Evolutionary conservation across 2,888 invertebrate genomes (phyloP).

Genomic region (Lasioglossum marginatum): DNA sequence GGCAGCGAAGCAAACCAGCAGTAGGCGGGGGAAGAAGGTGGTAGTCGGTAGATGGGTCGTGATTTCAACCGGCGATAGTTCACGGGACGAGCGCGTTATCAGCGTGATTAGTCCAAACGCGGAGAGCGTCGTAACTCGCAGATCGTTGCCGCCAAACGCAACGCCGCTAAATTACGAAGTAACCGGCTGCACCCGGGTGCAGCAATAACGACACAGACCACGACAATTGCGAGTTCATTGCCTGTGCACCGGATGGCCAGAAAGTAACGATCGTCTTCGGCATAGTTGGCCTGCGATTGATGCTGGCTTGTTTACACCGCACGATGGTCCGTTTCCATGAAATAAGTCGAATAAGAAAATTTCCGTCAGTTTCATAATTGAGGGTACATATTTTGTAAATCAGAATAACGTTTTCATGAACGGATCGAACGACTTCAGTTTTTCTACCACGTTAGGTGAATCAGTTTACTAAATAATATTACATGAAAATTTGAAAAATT

Average conservation of each 20-base stretch:
- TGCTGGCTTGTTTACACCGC: not conserved
- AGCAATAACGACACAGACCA: constrained; percentile 44
- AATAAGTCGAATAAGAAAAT: not conserved
- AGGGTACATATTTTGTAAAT: too few relatives aligned
- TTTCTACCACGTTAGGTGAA: too few relatives aligned
- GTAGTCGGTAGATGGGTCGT: not conserved
- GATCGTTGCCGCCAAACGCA: constrained; percentile 42
- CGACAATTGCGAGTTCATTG: constrained; percentile 71
- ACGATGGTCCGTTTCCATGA: not conserved
- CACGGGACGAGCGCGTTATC: constrained; percentile 40
- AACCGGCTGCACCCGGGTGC: constrained; percentile 42
- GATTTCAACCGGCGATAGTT: constrained; percentile 31
- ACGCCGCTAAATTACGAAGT: constrained; percentile 55
- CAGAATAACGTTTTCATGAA: too few relatives aligned
- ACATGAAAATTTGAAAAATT: too few relatives aligned
- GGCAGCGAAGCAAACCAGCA: not conserved
- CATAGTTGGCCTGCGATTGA: not conserved
- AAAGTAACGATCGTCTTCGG: not conserved
- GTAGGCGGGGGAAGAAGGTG: not conserved
- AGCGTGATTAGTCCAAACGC: constrained; percentile 69
- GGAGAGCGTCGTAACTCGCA: constrained; percentile 65
- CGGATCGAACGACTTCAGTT: too few relatives aligned
- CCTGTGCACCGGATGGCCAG: constrained; percentile 32
- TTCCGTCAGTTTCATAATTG: too few relatives aligned
- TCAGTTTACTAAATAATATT: too few relatives aligned